Base-by-base conservation (phyloP, 2,113 vertebrate genomes). In the Apteryx owenii region DNA sequence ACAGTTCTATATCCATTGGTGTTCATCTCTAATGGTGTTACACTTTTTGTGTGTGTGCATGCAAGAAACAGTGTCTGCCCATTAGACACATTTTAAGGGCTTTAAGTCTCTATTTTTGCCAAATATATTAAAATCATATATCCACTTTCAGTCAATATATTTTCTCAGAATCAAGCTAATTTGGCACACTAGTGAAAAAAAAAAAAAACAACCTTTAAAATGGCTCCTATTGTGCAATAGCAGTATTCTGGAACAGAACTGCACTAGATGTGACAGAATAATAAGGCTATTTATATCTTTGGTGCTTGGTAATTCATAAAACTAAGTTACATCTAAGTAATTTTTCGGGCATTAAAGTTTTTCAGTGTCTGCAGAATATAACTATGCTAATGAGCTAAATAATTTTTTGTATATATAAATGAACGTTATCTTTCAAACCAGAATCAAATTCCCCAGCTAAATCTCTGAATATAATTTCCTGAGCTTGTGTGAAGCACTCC, bases 391-490 rank as follows among this genome's bases (percentile, higher is more conserved):
- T 97, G 76, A 97, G 92, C 90, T 68, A 89, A 96, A 97, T 36
- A 94, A 65, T 95, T 91, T 96, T 96, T 97, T 94, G 48, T 81
- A 80, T 93, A 44, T 79, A 96, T 94, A 98, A 97, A 98, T 95
- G 94, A 97, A 94, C 4, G 65, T 98, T 98, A 98, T 98, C 96
- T 98, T 98, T 97, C 95, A 97, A 98, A 96, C 95, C 97, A 98
- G 97, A 98, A 98, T 93, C 78, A 95, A 97, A 98, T 98, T 98
- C 91, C 90, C 91, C 65, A 92, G 93, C 85, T 98, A 95, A 98
- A 96, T 95, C 94, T 96, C 92, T 84, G 93, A 94, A 96, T 96
- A 96, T 94, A 96, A 97, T 98, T 98, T 97, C 92, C 89, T 85
- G 91, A 97, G 95, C 88, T 76, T 90, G 56, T 86, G 54, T 92